Conservation (phyloP, 2,113 vertebrate genomes). For the Leptobrachium ailaonicum region DNA sequence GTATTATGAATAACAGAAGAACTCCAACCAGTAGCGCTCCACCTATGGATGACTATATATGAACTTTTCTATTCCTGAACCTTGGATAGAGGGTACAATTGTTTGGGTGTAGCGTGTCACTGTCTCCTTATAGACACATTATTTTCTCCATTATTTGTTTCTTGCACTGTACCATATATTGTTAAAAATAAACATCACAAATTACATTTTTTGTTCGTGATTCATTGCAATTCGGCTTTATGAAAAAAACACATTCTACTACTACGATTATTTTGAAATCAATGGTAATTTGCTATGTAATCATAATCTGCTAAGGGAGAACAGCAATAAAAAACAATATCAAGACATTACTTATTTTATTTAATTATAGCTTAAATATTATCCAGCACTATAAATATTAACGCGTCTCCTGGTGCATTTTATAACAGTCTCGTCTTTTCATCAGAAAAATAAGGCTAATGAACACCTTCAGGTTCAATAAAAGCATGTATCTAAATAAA, state of each 20-base stretch:
- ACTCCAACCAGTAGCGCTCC: no score
- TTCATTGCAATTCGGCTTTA: not conserved
- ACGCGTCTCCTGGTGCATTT: not conserved
- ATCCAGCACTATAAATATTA: constrained; percentile 3
- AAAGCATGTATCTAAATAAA: no score
- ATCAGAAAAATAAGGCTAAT: not conserved
- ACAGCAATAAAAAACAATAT: constrained; percentile 12
- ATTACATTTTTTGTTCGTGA: not conserved
- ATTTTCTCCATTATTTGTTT: no score
- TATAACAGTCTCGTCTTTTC: not conserved
- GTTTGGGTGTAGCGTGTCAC: no score
- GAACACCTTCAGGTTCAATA: not conserved
- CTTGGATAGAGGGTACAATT: no score
- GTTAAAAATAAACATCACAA: no score
- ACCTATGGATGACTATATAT: no score
- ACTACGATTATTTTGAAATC: constrained; percentile 1
- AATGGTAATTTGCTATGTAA: not conserved
- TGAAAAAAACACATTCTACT: not conserved
- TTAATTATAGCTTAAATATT: constrained; percentile 16
- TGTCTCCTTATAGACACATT: no score
- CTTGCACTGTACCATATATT: no score
- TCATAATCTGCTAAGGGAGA: not conserved
- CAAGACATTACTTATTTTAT: constrained; percentile 10
- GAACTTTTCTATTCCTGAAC: no score
- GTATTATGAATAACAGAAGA: no score